Evolutionary conservation across 2,888 invertebrate genomes (phyloP).

Genomic region (Leuctra nigra): DNA sequence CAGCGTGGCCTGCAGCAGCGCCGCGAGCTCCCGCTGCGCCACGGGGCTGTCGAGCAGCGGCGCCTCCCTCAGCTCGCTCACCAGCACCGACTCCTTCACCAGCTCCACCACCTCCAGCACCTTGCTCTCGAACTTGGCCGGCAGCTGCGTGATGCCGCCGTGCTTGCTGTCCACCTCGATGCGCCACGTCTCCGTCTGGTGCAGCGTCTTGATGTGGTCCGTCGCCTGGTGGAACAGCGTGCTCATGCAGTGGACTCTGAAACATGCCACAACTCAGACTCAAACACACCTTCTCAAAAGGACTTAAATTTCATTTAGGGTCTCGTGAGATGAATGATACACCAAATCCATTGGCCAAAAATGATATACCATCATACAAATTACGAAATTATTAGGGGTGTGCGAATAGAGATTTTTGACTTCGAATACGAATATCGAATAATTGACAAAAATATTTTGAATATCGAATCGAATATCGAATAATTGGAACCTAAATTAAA

Average conservation of each 20-base stretch:
- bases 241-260: conserved; percentile 71
- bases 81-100: conserved; percentile 54
- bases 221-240: conserved; percentile 79
- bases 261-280: conserved; percentile 14
- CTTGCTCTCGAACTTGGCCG: conserved; percentile 63
- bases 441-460: too few species aligned
- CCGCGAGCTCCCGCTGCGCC: conserved; percentile 44
- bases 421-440: too few species aligned
- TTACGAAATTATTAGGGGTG: too few species aligned
- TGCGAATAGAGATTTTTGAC: too few species aligned
- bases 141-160: conserved; percentile 79
- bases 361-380: too few species aligned
- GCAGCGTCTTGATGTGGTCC: conserved; percentile 64
- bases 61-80: conserved; percentile 58
- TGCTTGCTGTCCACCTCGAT: conserved; percentile 76
- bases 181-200: conserved; percentile 76
- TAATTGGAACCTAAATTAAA: too few species aligned
- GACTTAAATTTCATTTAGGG: too few species aligned
- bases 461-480: too few species aligned
- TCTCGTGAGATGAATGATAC: too few species aligned
- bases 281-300: too few species aligned
- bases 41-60: conserved; percentile 48
- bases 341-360: too few species aligned
- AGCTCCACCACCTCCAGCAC: conserved; percentile 62
- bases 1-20: conserved; percentile 53